Evolutionary conservation across 2,113 vertebrate genomes (phyloP).

Genomic region (Astur gentilis): DNA sequence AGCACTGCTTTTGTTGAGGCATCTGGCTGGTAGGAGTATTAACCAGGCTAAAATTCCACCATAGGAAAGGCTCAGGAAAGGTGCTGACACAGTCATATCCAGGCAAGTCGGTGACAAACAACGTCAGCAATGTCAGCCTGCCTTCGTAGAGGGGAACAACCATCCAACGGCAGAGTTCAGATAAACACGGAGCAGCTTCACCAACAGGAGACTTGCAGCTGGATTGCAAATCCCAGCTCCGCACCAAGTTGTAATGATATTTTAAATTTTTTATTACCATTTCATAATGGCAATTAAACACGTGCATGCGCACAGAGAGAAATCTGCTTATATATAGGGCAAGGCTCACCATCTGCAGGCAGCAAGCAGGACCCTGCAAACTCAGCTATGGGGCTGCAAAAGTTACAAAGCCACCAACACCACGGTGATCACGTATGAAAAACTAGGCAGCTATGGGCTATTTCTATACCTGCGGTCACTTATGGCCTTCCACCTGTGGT

Average conservation of each 20-base stretch:
- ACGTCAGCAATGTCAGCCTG: neutral
- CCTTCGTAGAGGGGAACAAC: neutral
- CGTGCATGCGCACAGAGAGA: neutral
- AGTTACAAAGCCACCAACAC: neutral
- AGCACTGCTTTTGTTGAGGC: neutral
- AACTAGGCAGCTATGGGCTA: neutral
- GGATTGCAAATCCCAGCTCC: neutral
- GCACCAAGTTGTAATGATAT: neutral
- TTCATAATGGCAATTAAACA: neutral
- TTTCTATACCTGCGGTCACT: neutral
- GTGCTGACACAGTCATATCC: neutral
- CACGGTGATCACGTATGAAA: rapidly evolving
- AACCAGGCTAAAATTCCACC: neutral
- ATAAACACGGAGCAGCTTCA: neutral
- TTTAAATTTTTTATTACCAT: neutral
- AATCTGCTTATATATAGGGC: neutral
- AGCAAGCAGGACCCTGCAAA: rapidly evolving
- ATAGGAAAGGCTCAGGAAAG: neutral
- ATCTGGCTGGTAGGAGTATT: neutral
- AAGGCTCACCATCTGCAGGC: neutral
- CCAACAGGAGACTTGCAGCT: neutral
- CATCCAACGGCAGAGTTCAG: neutral
- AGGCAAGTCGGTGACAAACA: neutral
- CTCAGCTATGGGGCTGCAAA: neutral
- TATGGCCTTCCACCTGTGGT: neutral